Conservation (phyloP, 2,113 vertebrate species). For the Sander vitreus region DNA sequence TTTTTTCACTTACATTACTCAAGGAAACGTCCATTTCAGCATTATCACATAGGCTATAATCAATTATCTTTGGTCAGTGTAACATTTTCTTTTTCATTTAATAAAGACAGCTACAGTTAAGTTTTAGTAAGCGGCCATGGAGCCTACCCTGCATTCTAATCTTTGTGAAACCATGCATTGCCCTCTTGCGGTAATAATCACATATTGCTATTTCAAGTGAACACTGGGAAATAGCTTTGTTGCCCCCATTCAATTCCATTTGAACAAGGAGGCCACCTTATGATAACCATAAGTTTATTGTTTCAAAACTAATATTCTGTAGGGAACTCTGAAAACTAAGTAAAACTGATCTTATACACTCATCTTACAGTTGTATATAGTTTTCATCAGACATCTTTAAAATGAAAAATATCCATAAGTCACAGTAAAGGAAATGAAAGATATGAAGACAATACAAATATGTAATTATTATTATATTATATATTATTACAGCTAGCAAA, state of each 20-base stretch:
- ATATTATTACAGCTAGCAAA: background rate
- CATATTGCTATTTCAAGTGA: background rate
- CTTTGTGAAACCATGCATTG: background rate
- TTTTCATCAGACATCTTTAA: background rate
- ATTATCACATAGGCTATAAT: background rate
- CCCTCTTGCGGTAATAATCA: conserved; percentile 51
- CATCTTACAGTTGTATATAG: background rate
- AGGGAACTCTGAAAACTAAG: background rate
- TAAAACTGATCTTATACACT: background rate
- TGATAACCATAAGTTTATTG: background rate
- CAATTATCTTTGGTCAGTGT: no score
- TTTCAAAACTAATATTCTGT: background rate
- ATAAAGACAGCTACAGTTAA: no score
- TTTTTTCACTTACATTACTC: background rate
- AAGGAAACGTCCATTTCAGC: background rate
- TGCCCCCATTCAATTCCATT: background rate
- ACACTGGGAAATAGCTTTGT: background rate
- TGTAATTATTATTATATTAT: conserved; percentile 5
- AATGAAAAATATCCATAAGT: background rate
- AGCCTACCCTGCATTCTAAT: background rate
- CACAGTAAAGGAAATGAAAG: background rate
- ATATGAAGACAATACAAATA: background rate
- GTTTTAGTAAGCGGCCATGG: background rate
- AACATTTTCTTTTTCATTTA: no score
- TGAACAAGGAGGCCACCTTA: background rate